Evolutionary conservation across 2,797 vertebrate genomes (phyloP).

Genomic region (Capromys pilorides): DNA sequence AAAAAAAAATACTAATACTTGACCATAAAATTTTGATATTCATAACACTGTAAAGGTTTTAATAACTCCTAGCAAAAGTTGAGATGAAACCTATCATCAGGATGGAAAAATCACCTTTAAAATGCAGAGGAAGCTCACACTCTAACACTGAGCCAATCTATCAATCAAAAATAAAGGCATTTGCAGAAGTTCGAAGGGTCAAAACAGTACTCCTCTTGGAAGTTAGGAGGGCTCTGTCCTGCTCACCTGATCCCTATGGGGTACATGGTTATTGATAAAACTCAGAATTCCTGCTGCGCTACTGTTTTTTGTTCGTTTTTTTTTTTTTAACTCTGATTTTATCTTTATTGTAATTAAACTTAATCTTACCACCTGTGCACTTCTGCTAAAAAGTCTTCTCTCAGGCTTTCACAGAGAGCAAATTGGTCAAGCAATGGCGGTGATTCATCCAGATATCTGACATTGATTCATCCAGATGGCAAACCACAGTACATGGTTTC

Average conservation of each 20-base stretch:
- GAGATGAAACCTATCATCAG: neutral
- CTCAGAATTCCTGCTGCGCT: neutral
- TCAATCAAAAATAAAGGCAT: neutral
- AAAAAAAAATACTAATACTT: neutral
- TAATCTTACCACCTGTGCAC: neutral
- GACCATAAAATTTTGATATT: neutral
- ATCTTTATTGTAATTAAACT: neutral
- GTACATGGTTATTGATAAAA: neutral
- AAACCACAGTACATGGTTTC: no score
- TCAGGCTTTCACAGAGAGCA: no score
- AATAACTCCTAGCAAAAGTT: slow-evolving; percentile 12
- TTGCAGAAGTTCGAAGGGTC: neutral
- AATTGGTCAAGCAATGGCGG: no score
- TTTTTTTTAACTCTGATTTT: neutral
- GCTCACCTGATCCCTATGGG: neutral
- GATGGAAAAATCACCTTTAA: slow-evolving; percentile 16
- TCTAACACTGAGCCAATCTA: neutral
- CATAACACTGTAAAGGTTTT: slow-evolving; percentile 8
- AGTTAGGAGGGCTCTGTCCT: neutral
- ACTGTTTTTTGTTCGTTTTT: no score
- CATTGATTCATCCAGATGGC: no score
- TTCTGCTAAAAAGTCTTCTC: no score
- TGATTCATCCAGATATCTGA: no score
- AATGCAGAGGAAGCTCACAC: neutral
- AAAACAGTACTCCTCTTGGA: slow-evolving; percentile 5